Conservation (phyloP, 2,888 invertebrate species). For the Morinoia aosen region DNA sequence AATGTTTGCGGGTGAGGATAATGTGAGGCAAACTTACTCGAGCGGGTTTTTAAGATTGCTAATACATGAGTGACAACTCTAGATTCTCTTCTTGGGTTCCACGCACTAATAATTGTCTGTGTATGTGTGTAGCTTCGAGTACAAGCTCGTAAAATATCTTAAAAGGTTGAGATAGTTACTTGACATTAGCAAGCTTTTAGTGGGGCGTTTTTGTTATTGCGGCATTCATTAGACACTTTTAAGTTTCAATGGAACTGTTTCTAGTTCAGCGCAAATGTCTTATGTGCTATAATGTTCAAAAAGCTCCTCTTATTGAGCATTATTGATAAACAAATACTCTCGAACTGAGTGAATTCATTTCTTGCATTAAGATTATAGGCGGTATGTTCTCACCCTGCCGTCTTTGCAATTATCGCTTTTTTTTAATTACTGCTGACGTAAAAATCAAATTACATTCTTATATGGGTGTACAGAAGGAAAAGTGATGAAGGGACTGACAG, state of each 20-base stretch:
- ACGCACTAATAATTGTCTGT: neutral
- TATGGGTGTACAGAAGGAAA: neutral
- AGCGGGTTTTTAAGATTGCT: neutral
- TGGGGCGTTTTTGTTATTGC: too few species aligned
- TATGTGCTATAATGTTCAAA: neutral
- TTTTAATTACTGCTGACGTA: neutral
- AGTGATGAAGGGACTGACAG: neutral
- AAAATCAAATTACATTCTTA: neutral
- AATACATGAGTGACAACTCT: neutral
- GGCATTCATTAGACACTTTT: neutral
- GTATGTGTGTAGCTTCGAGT: neutral
- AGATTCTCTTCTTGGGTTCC: neutral
- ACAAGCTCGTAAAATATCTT: neutral
- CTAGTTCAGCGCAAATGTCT: neutral
- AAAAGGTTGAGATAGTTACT: neutral
- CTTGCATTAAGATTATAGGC: neutral
- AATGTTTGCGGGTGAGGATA: slow-evolving; percentile 26
- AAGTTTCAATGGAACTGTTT: neutral
- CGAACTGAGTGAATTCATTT: neutral
- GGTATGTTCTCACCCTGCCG: too few species aligned
- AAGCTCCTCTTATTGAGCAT: neutral
- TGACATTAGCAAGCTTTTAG: neutral
- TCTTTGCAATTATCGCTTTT: neutral
- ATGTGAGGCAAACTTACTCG: neutral
- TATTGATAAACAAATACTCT: neutral